A percentile compares a stretch with the other conserved stretches of the same genome.
These are phyloP conservation scores for Sebastes kiyomatsui DNA, from an alignment of 2,797 vertebrate genomes.

Conservation along the genomic window DNA sequence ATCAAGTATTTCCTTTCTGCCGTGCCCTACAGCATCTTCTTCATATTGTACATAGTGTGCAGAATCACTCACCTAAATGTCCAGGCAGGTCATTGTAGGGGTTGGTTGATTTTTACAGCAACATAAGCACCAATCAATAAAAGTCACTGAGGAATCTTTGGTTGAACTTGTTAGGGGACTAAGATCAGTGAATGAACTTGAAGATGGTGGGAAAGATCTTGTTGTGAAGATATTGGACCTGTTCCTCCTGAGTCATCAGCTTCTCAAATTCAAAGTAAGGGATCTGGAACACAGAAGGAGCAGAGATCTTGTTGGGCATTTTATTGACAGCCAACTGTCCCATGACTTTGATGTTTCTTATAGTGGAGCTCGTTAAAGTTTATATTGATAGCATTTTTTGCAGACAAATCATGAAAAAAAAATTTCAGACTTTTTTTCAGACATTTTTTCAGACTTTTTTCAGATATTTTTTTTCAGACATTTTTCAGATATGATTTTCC, in stretches of 20 bases:
- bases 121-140: not conserved
- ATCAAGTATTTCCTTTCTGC: not conserved
- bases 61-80: not conserved
- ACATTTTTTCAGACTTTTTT: no score
- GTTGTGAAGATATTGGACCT: slow-evolving; percentile 45
- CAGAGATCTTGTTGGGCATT: not conserved
- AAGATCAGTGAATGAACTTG: slow-evolving; percentile 23
- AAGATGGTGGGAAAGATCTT: slow-evolving; percentile 55
- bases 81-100: not conserved
- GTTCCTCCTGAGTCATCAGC: slow-evolving; percentile 19
- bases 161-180: not conserved
- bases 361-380: not conserved
- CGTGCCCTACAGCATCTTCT: not conserved
- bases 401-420: no score
- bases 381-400: no score
- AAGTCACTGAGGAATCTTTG: not conserved
- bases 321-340: not conserved
- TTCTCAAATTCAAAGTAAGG: slow-evolving; percentile 65
- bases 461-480: no score
- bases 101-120: not conserved
- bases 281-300: slow-evolving; percentile 31
- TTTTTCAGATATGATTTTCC: no score
- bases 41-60: not conserved
- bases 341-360: not conserved
- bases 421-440: no score